A percentile compares a stretch with the other conserved stretches of the same genome.
These are phyloP conservation scores for Cricetomys ansorgei DNA, from an alignment of 2,113 vertebrate species.

Conservation along the genomic window DNA sequence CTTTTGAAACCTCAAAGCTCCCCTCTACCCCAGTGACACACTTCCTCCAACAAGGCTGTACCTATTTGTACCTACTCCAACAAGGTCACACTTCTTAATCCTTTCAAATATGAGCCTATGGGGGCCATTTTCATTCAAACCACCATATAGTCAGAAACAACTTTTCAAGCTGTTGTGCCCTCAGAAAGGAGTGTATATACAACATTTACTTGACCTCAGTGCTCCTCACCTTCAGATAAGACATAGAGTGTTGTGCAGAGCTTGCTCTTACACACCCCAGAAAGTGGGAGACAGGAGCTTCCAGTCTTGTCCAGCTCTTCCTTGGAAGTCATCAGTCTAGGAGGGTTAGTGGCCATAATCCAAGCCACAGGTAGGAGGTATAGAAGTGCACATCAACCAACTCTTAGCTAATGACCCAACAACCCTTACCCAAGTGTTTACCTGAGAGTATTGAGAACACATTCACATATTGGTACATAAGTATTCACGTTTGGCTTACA, in stretches of 20 bases:
- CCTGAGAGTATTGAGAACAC: neutral
- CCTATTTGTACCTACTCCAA: neutral
- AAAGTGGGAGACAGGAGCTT: neutral
- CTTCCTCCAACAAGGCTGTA: neutral
- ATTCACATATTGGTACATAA: neutral
- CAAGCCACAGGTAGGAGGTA: neutral
- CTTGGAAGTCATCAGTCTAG: neutral
- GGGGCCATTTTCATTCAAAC: neutral
- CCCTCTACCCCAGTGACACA: neutral
- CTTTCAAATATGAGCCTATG: neutral
- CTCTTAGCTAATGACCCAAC: neutral
- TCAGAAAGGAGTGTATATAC: neutral
- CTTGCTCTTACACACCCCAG: neutral
- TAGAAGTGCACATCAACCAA: neutral
- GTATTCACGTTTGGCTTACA: neutral
- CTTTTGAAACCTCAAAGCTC: neutral
- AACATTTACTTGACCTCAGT: neutral
- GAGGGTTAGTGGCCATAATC: neutral
- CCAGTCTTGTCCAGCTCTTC: neutral
- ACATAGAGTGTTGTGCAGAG: neutral
- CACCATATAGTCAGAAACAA: too few relatives aligned
- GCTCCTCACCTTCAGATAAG: neutral
- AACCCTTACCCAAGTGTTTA: neutral
- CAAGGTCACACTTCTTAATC: neutral
- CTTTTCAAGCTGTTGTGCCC: neutral